Evolutionary conservation across 1,140 invertebrate species (phyloP), one percentile per base, ranked within the genome.

Genomic region (Meloidogyne exigua): DNA sequence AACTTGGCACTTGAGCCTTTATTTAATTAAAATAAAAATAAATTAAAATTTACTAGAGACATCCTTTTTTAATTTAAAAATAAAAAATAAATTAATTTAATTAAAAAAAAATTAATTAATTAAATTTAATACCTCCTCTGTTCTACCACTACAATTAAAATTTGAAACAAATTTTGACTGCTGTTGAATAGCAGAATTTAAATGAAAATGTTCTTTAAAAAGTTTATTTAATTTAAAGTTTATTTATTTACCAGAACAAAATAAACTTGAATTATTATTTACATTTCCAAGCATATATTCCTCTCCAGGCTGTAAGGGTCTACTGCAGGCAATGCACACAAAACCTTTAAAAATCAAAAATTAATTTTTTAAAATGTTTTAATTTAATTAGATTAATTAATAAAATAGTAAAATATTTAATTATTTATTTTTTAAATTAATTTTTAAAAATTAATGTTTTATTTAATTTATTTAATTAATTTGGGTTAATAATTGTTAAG

Each of bases 201-300:
- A 32, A 64, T 73, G 57, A 23, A 73, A 73, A 73, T 73, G 72
- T 25, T 32, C 57, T 73, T 42, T 64, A 64, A 25, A 39, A 11
- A 64, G 15, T 26, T 64, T 18, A 64, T 21, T 49, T n/a, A 23
- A 63, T 23, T 57, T 11, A 11, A 12, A 73, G 12, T 15, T 11
- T 1, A 13, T 36, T 26, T n/a, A 21, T 15, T 13, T 25, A 73
- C 72, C 72, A 21, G 23, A 36, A 32, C 72, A 73, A 65, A 73
- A 73, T 11, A 73, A 28, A 57, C 57, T 36, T n/a, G n/a, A n/a
- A 4, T 42, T 57, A 11, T 42, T 11, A 0, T 23, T 23, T 25
- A 28, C 57, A 23, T 65, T n/a, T 9, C 44, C 72, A 57, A 73
- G 23, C 23, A 65, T 64, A 21, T 57, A 73, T 39, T 73, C 57